Evolutionary conservation across 2,113 vertebrate species (phyloP).

Genomic region (Procavia capensis): DNA sequence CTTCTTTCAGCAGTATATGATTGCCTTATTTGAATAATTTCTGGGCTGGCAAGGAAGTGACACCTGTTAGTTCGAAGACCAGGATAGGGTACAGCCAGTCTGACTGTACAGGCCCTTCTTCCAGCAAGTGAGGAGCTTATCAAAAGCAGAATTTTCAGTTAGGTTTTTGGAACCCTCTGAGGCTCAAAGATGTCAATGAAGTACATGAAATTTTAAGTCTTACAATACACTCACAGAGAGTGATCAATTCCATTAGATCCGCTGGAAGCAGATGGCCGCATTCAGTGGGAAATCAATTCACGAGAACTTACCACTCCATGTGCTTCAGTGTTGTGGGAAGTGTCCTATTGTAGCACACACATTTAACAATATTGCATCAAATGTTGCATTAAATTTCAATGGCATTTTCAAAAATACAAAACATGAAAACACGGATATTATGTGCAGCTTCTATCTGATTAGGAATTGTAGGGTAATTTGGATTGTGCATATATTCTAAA

Average conservation of each 20-base stretch:
- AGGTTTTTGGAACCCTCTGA: no score
- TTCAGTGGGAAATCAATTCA: neutral
- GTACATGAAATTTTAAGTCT: no score
- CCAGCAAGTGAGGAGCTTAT: no score
- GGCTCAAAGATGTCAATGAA: no score
- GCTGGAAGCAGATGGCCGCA: neutral
- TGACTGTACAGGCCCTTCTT: no score
- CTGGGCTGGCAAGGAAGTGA: no score
- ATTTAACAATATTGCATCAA: neutral
- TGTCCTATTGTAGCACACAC: neutral
- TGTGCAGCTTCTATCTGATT: neutral
- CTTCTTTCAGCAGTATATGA: no score
- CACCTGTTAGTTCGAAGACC: no score
- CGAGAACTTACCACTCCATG: neutral
- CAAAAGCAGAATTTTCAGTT: no score
- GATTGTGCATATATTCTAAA: neutral
- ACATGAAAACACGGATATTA: neutral
- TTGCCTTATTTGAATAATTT: no score
- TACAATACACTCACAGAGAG: neutral
- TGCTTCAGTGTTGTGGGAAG: neutral
- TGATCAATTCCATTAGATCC: neutral
- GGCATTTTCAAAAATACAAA: neutral
- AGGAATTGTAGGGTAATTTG: neutral
- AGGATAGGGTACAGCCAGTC: no score
- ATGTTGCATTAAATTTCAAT: neutral